phyloP scores from a whole-genome alignment of 2,113 vertebrate genomes.

The Aptenodytes forsteri region DNA sequence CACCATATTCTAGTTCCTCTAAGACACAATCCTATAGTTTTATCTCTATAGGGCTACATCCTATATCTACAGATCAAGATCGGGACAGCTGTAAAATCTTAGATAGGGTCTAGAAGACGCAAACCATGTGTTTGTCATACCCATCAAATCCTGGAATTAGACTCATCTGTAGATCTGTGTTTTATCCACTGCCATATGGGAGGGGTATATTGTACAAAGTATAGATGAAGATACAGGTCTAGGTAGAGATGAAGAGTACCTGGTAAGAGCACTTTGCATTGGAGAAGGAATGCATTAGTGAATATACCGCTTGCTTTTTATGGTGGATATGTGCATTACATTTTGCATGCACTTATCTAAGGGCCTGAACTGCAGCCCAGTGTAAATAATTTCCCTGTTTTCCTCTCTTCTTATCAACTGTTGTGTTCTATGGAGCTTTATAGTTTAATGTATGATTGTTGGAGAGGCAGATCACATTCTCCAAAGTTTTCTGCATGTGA shows the following conservation, averaged over 20 bases:
- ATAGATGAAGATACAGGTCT: neutral
- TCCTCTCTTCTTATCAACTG: neutral
- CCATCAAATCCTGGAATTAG: neutral
- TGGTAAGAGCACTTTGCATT: neutral
- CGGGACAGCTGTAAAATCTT: neutral
- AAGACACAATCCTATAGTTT: neutral
- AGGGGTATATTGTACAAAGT: neutral
- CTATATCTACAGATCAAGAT: neutral
- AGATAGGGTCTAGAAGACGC: neutral
- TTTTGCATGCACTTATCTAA: neutral
- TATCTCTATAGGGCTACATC: neutral
- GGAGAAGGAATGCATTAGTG: neutral
- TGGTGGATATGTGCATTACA: neutral
- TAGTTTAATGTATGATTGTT: neutral
- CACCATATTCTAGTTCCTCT: neutral
- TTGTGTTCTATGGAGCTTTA: neutral
- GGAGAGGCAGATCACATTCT: conserved; percentile 1
- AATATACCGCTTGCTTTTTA: neutral
- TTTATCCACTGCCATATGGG: neutral
- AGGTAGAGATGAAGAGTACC: neutral
- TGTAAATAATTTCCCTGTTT: neutral
- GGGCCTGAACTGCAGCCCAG: neutral
- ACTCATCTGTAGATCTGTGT: neutral
- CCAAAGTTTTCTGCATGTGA: neutral
- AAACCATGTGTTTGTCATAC: neutral